Evolutionary conservation across 2,888 invertebrate species (phyloP), one percentile per base, ranked within the genome.

Genomic region (Dendrolimus pini): DNA sequence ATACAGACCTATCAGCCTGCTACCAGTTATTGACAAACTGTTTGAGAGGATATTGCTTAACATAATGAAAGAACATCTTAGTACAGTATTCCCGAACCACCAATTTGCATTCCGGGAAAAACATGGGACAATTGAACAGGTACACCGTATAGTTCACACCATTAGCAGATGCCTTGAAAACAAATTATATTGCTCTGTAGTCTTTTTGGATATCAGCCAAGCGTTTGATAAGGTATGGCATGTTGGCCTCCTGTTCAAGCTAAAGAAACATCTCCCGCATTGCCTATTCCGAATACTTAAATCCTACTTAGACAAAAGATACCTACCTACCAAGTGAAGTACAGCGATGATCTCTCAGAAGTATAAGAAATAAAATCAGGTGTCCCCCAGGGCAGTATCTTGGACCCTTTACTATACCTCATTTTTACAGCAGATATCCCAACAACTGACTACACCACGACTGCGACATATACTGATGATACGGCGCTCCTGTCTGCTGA

Each of bases 361-460:
- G n/a, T n/a, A n/a, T n/a, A n/a, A n/a, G n/a, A n/a, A n/a, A n/a
- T n/a, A n/a, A n/a, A n/a, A n/a, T n/a, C n/a, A n/a, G n/a, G n/a
- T n/a, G n/a, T n/a, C n/a, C n/a, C n/a, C n/a, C n/a, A n/a, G n/a
- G n/a, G n/a, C n/a, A n/a, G n/a, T n/a, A 54, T 65, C 8, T 13
- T 65, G 41, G 63, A 63, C 0, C 63, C 65, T 6, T 30, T 55
- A 9, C 41, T 65, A 1, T 64, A 63, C 53, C 30, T 60, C 1
- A 41, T 65, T 0, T 64, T 41, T 55, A 63, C 60, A 10, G 56
- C 61, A n/a, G 61, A 64, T 41, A 41, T 64, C 13, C 61, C 60
- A 18, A 52, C 54, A 12, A 14, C 13, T 9, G 54, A 9, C 9
- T 10, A 13, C 10, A 52, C 41, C 13, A 14, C 47, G 14, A 58